These are phyloP conservation scores for Cremastobaeus sp. DNA, from an alignment of 2,888 invertebrate species.

Conservation along the genomic window DNA sequence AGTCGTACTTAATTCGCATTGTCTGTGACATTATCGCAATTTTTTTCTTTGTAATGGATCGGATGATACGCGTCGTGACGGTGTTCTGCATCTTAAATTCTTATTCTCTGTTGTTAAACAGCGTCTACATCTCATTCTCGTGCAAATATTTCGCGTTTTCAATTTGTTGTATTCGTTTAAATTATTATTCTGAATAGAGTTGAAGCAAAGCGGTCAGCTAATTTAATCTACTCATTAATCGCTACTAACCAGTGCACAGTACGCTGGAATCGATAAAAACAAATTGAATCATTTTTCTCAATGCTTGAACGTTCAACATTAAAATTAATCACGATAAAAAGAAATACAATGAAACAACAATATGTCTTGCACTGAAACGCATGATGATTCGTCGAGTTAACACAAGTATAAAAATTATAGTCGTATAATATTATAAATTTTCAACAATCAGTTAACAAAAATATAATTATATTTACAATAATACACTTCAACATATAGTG, in stretches of 20 bases:
- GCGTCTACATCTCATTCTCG: slow-evolving; percentile 55
- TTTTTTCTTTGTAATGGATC: slow-evolving; percentile 60
- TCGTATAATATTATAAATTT: slow-evolving; percentile 53
- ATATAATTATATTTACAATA: slow-evolving; percentile 60
- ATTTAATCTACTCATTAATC: slow-evolving; percentile 60
- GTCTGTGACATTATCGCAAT: slow-evolving; percentile 57
- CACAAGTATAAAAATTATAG: slow-evolving; percentile 58
- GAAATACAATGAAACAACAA: slow-evolving; percentile 38
- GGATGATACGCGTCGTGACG: slow-evolving; percentile 61
- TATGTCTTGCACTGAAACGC: slow-evolving; percentile 35
- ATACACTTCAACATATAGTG: slow-evolving; percentile 32
- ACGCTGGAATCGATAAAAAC: slow-evolving; percentile 53
- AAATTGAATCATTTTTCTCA: slow-evolving; percentile 17
- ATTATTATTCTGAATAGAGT: slow-evolving; percentile 56
- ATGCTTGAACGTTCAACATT: slow-evolving; percentile 20
- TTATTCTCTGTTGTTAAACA: slow-evolving; percentile 47
- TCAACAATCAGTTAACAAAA: slow-evolving; percentile 60
- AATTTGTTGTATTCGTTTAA: slow-evolving; percentile 31
- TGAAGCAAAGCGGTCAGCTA: slow-evolving; percentile 62
- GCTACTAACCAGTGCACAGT: slow-evolving; percentile 62
- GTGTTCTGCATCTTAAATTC: slow-evolving; percentile 55
- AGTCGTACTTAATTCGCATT: slow-evolving; percentile 68
- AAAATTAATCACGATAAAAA: slow-evolving; percentile 35
- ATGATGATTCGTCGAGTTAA: slow-evolving; percentile 51
- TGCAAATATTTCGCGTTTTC: slow-evolving; percentile 42